phyloP scores from a whole-genome alignment of 2,113 vertebrate species.

The human region GRCh38 chr5:153588001-153588500 shows the following conservation, averaged over 20 bases:
- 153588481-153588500: not conserved
- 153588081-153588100: not conserved
- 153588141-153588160: not conserved
- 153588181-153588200: not conserved
- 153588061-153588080: not conserved
- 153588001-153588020: not conserved
- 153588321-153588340: not conserved
- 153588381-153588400: not conserved
- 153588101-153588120: not conserved
- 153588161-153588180: not conserved
- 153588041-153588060: not conserved
- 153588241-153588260: not conserved
- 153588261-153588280: not conserved
- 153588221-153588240: not conserved
- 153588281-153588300: not conserved
- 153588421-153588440: not conserved
- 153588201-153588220: too few relatives aligned
- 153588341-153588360: too few relatives aligned
- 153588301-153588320: not conserved
- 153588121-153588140: not conserved
- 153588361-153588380: not conserved
- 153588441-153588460: not conserved
- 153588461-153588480: not conserved
- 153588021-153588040: not conserved
- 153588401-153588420: not conserved